A percentile compares a stretch with the other conserved stretches of the same genome.
phyloP scores from a whole-genome alignment of 1,140 invertebrate species.

The roundworm (Caenorhabditis elegans) region DNA sequence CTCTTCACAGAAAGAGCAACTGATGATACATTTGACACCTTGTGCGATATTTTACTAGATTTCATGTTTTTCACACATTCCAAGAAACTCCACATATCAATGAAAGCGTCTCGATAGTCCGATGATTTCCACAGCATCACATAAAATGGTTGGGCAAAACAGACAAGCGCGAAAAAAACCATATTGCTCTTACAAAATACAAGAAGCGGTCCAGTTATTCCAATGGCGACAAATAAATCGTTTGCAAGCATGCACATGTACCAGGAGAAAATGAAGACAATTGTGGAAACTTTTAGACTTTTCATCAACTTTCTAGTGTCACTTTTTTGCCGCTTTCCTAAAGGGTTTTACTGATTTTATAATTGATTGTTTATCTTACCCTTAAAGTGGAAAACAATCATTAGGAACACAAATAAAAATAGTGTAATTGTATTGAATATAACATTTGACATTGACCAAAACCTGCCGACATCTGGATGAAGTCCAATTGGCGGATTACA shows the following conservation, averaged over 20 bases:
- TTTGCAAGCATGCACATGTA: not conserved
- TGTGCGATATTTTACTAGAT: too few relatives aligned
- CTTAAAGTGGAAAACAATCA: not conserved
- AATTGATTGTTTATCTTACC: not conserved
- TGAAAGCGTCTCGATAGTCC: constrained; percentile 1
- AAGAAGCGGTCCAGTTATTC: not conserved
- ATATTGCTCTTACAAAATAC: not conserved
- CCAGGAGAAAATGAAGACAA: constrained; percentile 6
- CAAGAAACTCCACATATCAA: constrained; percentile 6
- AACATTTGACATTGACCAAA: not conserved
- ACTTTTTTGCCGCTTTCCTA: not conserved
- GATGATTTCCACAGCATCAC: not conserved
- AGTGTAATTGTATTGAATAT: not conserved
- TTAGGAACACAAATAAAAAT: not conserved
- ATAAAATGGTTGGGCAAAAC: constrained; percentile 16
- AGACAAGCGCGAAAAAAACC: constrained; percentile 23
- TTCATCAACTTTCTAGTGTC: constrained; percentile 4
- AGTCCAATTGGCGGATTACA: constrained; percentile 15
- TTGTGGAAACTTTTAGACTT: not conserved
- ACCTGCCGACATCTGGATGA: not conserved
- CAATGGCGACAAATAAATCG: not conserved
- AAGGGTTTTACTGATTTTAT: not conserved
- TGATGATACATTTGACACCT: too few relatives aligned
- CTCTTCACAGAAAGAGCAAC: too few relatives aligned
- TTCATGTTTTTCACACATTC: too few relatives aligned